Evolutionary conservation across 2,113 vertebrate genomes (phyloP).

Genomic region (Nibea albiflora): DNA sequence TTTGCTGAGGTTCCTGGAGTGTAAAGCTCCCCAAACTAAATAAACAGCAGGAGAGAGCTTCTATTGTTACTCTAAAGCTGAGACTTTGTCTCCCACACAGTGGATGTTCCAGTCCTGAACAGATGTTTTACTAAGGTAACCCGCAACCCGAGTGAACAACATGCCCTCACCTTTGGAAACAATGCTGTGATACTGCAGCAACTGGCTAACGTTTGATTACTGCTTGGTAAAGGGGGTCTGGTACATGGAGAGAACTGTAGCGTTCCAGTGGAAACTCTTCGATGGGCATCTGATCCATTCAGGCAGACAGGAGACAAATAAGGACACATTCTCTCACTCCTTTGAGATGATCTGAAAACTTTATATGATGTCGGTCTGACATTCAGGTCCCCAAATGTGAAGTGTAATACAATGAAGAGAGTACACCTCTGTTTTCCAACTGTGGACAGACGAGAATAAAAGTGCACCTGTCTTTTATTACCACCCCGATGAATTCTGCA

Average conservation of each 20-base stretch:
- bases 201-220: not conserved
- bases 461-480: conserved; percentile 81
- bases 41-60: not conserved
- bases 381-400: conserved; percentile 36
- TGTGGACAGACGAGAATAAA: conserved; percentile 46
- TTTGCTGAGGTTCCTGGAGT: not conserved
- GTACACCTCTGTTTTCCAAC: conserved; percentile 31
- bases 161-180: not conserved
- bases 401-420: conserved; percentile 33
- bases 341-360: conserved; percentile 42
- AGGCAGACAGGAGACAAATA: conserved; percentile 35
- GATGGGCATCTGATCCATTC: conserved; percentile 35
- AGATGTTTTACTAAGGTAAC: not conserved
- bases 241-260: conserved; percentile 11
- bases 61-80: no score
- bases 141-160: not conserved
- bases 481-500: conserved; percentile 49
- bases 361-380: conserved; percentile 52
- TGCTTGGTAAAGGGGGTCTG: not conserved
- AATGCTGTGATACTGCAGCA: not conserved
- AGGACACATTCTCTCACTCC: conserved; percentile 44
- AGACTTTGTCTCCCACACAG: not conserved
- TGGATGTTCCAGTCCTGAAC: not conserved
- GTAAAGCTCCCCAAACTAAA: not conserved
- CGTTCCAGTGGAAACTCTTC: conserved; percentile 26